These are phyloP conservation scores for Acanthosepion esculentum DNA, from an alignment of 2,888 invertebrate genomes.

Conservation along the genomic window DNA sequence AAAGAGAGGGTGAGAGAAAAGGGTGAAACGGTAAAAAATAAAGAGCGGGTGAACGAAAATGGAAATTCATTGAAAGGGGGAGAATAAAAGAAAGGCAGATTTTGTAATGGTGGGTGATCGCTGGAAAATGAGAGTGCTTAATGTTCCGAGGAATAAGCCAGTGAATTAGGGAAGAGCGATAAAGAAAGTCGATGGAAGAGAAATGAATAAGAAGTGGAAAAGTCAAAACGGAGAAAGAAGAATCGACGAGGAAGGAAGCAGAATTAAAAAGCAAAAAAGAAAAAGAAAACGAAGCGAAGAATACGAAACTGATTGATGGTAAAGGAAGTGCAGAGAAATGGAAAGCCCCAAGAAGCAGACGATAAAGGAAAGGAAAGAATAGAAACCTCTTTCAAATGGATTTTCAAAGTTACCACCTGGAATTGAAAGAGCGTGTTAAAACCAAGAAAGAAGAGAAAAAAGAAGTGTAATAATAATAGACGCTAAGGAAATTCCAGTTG, in stretches of 20 bases:
- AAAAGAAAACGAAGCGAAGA: neutral
- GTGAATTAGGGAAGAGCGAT: neutral
- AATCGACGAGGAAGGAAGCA: too few relatives aligned
- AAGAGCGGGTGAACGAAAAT: neutral
- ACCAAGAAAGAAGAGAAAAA: too few relatives aligned
- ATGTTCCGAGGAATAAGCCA: neutral
- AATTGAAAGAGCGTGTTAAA: neutral
- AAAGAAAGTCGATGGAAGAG: neutral
- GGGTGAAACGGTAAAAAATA: neutral
- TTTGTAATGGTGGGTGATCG: neutral
- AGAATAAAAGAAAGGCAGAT: neutral
- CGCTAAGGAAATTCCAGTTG: neutral
- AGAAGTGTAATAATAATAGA: neutral
- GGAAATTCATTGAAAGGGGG: neutral
- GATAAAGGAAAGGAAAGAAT: too few relatives aligned
- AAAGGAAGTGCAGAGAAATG: neutral
- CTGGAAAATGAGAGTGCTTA: neutral
- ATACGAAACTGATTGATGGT: neutral
- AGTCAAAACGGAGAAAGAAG: neutral
- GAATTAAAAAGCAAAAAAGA: neutral
- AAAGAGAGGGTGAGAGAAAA: neutral
- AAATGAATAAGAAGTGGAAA: neutral
- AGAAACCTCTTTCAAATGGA: neutral
- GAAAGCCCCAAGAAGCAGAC: neutral
- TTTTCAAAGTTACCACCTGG: neutral